Conservation (phyloP, 1,140 invertebrate genomes). For the Andrena cerasifolii region DNA sequence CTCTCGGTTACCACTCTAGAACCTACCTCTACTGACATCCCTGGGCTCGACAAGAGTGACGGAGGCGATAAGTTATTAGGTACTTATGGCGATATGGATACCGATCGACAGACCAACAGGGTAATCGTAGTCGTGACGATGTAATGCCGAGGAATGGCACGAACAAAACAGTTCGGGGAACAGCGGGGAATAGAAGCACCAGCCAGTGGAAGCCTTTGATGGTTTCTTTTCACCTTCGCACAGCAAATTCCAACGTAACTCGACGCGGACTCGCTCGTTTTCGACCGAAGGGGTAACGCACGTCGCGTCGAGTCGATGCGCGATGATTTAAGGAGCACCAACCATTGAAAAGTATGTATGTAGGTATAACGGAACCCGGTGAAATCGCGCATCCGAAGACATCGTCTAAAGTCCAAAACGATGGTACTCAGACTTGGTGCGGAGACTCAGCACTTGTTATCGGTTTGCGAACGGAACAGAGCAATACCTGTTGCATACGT, state of each 20-base stretch:
- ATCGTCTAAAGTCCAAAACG: constrained; percentile 48
- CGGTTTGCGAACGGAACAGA: constrained; percentile 48
- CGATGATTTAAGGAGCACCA: neutral
- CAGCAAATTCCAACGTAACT: neutral
- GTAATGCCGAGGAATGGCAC: no score
- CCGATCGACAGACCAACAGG: no score
- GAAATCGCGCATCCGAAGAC: constrained; percentile 58
- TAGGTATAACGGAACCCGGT: neutral
- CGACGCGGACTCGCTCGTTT: neutral
- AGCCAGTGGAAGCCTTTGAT: neutral
- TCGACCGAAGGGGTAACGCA: neutral
- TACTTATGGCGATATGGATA: no score
- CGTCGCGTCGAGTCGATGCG: neutral
- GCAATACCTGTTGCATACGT: constrained; percentile 70
- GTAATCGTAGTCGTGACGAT: no score
- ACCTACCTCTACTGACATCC: no score
- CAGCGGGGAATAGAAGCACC: no score
- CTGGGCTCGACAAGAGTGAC: no score
- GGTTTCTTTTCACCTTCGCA: neutral
- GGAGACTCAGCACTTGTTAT: constrained; percentile 68
- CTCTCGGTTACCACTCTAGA: no score
- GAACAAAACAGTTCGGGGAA: no score
- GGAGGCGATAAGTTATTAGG: no score
- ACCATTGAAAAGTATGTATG: constrained; percentile 6
- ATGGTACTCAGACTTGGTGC: constrained; percentile 54